Base-by-base conservation (phyloP, 2,888 invertebrate species). In the Drosophila diplacantha region DNA sequence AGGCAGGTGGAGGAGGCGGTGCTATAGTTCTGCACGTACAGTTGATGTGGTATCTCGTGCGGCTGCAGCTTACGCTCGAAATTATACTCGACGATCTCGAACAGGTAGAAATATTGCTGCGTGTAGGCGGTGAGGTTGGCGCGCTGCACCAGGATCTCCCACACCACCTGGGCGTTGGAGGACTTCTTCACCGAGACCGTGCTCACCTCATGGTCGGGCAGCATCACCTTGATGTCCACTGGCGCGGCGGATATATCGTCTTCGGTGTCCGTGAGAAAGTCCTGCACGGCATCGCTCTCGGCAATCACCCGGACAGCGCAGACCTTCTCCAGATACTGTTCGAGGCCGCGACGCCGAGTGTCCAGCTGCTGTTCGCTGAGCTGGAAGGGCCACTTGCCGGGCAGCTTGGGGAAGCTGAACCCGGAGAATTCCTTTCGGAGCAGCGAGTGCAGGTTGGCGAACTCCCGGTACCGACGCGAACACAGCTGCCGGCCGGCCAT, bases 401-500 rank as follows among this genome's bases (percentile, higher is more conserved):
- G 99, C 77, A 99, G 89, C 89, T 98, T 98, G 0, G 99, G 99
- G 87, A 98, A 99, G 88, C 93, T 95, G 88, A 96, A 99, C 57
- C 93, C 98, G 72, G 94, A 91, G 88, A 98, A 99, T 88, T 98
- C 98, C 88, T 96, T 95, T 88, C 97, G 95, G 56, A 98, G 90
- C 78, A 93, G 93, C 81, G 93, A 92, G 85, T 98, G 96, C 67
- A 99, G 90, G 73, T 94, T 94, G 9, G 96, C 93, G 88, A 99
- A 99, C 90, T 99, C 99, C 65, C 97, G 91, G 88, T 99, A 99
- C 37, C 99, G 91, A 51, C 99, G 91, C 50, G 98, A 98, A 89
- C 99, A 99, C 54, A 99, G 90, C 87, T 99, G 99, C 34, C 99
- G 90, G 0, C 99, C 99, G 7, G 99, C 99, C 98, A 99, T 99